Conservation (phyloP, 2,113 vertebrate species). For the Lethenteron camtschaticum region DNA sequence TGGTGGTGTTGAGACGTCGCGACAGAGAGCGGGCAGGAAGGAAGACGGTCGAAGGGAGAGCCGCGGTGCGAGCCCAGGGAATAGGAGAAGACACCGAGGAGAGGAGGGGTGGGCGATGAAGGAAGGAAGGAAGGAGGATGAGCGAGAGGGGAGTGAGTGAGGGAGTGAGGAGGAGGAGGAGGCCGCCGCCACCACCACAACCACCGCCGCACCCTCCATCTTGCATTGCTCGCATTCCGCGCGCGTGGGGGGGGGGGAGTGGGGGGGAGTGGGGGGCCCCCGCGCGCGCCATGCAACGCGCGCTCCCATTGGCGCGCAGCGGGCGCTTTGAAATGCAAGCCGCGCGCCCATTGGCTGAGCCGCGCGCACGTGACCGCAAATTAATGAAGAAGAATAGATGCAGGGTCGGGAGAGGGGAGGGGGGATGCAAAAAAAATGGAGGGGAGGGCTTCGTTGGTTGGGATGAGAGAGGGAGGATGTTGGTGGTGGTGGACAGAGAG, state of each 20-base stretch:
- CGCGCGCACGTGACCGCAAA: constrained; percentile 3
- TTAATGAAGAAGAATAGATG: not conserved
- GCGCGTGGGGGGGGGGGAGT: too few relatives aligned
- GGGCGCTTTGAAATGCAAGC: not conserved
- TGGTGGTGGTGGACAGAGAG: not conserved
- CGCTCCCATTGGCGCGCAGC: not conserved
- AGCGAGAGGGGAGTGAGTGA: too few relatives aligned
- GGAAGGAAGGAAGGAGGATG: not conserved
- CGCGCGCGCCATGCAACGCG: not conserved
- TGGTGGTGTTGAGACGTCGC: not conserved
- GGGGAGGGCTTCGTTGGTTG: too few relatives aligned
- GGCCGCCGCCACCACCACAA: too few relatives aligned
- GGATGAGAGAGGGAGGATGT: not conserved
- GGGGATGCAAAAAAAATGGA: not conserved
- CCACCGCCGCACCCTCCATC: too few relatives aligned
- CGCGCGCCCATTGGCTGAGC: not conserved
- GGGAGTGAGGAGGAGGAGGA: too few relatives aligned
- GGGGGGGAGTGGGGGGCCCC: too few relatives aligned
- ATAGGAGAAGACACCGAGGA: not conserved
- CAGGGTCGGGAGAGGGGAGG: not conserved
- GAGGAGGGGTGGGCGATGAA: not conserved
- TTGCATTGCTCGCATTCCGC: too few relatives aligned
- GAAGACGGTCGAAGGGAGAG: not conserved
- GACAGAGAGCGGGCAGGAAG: not conserved
- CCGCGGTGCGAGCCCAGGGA: not conserved